Evolutionary conservation across 2,888 invertebrate genomes (phyloP), one percentile per base, ranked within the genome.

Genomic region (Xestoiulus laeticollis): DNA sequence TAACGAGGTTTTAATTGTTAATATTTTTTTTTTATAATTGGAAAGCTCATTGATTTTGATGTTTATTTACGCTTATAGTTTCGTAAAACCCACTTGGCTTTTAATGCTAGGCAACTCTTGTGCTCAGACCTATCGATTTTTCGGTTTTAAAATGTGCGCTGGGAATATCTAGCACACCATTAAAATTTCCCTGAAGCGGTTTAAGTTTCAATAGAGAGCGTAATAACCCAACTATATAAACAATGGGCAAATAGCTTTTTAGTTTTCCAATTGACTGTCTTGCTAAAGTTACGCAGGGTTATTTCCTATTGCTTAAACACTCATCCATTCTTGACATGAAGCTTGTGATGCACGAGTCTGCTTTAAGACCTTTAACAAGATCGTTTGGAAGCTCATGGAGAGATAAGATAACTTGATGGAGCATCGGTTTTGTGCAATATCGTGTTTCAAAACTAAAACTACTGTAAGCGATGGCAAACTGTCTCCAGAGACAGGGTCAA

Each of bases 361-460:
- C 53, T 59, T 59, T 1, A 59, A 59, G n/a, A 16, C n/a, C 53
- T 59, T 59, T n/a, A 59, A 59, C 53, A n/a, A 59, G 53, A 59
- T 59, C 53, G 53, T 59, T 59, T 59, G 53, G n/a, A 8, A 59
- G 53, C 53, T 59, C 53, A 6, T 59, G 1, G 22, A 1, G 2
- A 59, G 53, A 59, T 59, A 59, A 59, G n/a, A n/a, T n/a, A 59
- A 59, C 19, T 5, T 59, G 53, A 59, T n/a, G n/a, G 53, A n/a
- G 53, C 19, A 59, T 59, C 53, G n/a, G 0, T 59, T n/a, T 59
- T 59, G 53, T 59, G 1, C 53, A 59, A n/a, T 59, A 59, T 59
- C 53, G n/a, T 59, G n/a, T n/a, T 59, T 59, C n/a, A 59, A n/a
- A 59, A 59, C 53, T 59, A n/a, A n/a, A 59, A 59, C n/a, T n/a